Conservation (phyloP, 2,797 vertebrate species). For the Pangasius djambal region DNA sequence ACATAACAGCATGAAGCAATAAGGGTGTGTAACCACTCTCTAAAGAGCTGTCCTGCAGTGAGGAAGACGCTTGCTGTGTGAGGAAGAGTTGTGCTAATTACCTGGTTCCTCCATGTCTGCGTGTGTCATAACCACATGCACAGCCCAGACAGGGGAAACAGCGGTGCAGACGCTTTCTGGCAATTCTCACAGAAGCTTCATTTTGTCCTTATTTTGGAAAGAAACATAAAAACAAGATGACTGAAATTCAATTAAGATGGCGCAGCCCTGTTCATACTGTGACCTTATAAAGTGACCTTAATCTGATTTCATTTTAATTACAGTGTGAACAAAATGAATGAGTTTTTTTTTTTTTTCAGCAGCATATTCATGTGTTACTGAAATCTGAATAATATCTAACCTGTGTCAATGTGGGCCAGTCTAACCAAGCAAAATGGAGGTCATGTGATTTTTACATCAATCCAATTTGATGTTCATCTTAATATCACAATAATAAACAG, state of each 20-base stretch:
- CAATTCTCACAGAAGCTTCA: background rate
- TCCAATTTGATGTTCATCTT: background rate
- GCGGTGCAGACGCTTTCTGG: background rate
- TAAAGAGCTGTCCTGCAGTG: conserved; percentile 7
- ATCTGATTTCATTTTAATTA: background rate
- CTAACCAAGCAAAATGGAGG: background rate
- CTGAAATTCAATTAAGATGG: no score
- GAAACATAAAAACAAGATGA: background rate
- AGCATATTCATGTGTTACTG: background rate
- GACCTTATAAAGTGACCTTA: background rate
- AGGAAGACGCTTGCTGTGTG: conserved; percentile 10
- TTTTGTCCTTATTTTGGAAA: background rate
- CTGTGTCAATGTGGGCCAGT: background rate
- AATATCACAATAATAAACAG: background rate
- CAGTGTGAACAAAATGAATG: background rate
- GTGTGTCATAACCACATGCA: background rate
- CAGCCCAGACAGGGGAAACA: background rate
- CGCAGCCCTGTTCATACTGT: background rate
- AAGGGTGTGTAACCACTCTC: background rate
- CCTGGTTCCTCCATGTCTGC: background rate
- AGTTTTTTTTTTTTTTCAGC: background rate
- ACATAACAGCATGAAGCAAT: background rate
- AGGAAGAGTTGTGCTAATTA: conserved; percentile 23
- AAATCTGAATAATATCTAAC: background rate
- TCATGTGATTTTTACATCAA: background rate